phyloP scores from a whole-genome alignment of 2,888 invertebrate species.

The Pasiphila rectangulata region DNA sequence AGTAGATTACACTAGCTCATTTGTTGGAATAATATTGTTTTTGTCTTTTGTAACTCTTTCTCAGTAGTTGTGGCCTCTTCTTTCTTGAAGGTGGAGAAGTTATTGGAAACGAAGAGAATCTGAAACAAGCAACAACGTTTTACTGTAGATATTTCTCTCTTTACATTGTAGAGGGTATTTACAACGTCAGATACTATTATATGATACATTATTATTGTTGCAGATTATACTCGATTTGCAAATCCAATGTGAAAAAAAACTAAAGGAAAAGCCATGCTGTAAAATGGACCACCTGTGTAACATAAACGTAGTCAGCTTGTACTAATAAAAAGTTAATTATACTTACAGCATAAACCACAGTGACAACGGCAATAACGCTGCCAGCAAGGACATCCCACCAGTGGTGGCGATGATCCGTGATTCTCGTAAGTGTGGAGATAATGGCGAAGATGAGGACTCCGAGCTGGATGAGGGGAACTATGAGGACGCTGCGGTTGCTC shows the following conservation, averaged over 20 bases:
- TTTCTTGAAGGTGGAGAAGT: constrained; percentile 42
- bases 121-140: constrained; percentile 34
- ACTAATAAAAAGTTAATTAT: too few relatives aligned
- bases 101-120: constrained; percentile 49
- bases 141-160: neutral
- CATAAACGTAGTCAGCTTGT: too few relatives aligned
- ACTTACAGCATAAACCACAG: constrained; percentile 81
- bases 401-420: constrained; percentile 87
- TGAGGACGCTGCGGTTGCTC: constrained; percentile 56
- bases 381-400: constrained; percentile 90
- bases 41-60: neutral
- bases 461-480: constrained; percentile 83
- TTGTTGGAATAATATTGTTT: neutral
- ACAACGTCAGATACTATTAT: too few relatives aligned
- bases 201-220: too few relatives aligned
- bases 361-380: constrained; percentile 75
- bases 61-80: constrained; percentile 35
- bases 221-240: too few relatives aligned
- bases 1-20: too few relatives aligned
- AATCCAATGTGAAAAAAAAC: too few relatives aligned
- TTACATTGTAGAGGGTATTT: too few relatives aligned
- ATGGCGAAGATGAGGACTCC: constrained; percentile 80
- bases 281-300: too few relatives aligned
- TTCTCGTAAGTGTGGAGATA: constrained; percentile 83
- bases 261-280: too few relatives aligned